Evolutionary conservation across 1,140 invertebrate species (phyloP).

Genomic region (Oscheius sp.): DNA sequence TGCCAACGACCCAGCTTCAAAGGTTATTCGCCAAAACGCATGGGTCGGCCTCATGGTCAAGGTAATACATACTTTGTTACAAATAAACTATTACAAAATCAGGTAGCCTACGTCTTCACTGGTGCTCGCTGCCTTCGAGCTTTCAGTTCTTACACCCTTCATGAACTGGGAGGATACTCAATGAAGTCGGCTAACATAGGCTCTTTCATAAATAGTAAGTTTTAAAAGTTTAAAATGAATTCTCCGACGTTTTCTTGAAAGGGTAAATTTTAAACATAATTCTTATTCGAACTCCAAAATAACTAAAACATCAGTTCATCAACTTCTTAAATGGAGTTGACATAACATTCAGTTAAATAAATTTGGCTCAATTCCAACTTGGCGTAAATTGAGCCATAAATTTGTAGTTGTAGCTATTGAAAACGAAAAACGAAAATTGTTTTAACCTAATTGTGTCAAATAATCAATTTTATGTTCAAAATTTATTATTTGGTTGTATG

Average conservation of each 20-base stretch:
- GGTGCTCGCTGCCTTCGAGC: constrained; percentile 43
- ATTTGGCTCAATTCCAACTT: too few relatives aligned
- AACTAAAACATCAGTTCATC: too few relatives aligned
- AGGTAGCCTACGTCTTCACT: constrained; percentile 46
- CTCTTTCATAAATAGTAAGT: neutral
- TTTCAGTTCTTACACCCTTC: constrained; percentile 39
- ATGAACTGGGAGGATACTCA: constrained; percentile 6
- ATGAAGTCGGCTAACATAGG: constrained; percentile 1
- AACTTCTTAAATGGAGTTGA: too few relatives aligned
- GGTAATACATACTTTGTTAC: too few relatives aligned
- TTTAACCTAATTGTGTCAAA: too few relatives aligned
- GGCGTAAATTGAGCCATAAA: too few relatives aligned
- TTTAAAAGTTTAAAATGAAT: neutral
- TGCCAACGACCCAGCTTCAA: constrained; percentile 30
- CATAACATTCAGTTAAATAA: too few relatives aligned
- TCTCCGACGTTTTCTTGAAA: neutral
- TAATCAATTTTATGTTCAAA: too few relatives aligned
- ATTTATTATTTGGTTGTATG: too few relatives aligned
- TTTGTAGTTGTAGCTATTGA: too few relatives aligned
- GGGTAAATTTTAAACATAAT: constrained; percentile 8
- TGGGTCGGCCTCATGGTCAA: constrained; percentile 47
- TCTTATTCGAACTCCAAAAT: constrained; percentile 5
- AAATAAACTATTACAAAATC: too few relatives aligned
- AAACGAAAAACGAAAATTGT: too few relatives aligned
- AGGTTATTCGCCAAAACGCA: constrained; percentile 37